Evolutionary conservation across 1,140 invertebrate species (phyloP), one percentile per base, ranked within the genome.

Genomic region (Drosophila serrata): DNA sequence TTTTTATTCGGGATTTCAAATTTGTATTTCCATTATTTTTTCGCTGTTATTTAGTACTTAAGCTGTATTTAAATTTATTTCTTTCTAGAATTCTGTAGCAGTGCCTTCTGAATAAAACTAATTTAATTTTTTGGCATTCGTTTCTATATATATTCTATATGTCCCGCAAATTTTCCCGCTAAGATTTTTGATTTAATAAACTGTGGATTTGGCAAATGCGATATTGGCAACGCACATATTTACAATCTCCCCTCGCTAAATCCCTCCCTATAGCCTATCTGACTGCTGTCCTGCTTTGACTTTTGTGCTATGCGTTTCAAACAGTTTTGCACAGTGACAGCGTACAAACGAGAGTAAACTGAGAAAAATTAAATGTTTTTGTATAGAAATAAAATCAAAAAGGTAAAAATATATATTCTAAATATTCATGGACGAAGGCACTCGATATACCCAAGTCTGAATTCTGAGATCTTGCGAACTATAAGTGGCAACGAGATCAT

Each of bases 231-330:
- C 53, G 79, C 64, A 87, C 85, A 87, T 87, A 81, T 85, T 85
- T 85, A 64, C 67, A 8, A 29, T 35, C 46, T 39, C 24, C 29
- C n/a, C 45, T 24, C 43, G 17, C 4, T 17, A 22, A 19, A 7
- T 35, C n/a, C 17, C n/a, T 42, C 37, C 4, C 15, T 43, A 11
- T 29, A n/a, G 4, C 31, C 65, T 35, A 65, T 42, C 35, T 33
- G 39, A 19, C 56, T 43, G 45, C 37, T 48, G 13, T 62, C 37
- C 49, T 39, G 57, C 79, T 87, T 87, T 88, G 80, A 87, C 76
- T 84, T 87, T 88, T 77, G 70, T 82, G 80, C 76, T 56, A 37
- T 60, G 84, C 65, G 64, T 75, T 87, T 87, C 53, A 67, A 87
- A 86, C 82, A 79, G 61, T 81, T 86, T 82, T 81, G 19, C 49